Evolutionary conservation across 2,113 vertebrate genomes (phyloP).

Genomic region (Oncorhynchus tshawytscha): DNA sequence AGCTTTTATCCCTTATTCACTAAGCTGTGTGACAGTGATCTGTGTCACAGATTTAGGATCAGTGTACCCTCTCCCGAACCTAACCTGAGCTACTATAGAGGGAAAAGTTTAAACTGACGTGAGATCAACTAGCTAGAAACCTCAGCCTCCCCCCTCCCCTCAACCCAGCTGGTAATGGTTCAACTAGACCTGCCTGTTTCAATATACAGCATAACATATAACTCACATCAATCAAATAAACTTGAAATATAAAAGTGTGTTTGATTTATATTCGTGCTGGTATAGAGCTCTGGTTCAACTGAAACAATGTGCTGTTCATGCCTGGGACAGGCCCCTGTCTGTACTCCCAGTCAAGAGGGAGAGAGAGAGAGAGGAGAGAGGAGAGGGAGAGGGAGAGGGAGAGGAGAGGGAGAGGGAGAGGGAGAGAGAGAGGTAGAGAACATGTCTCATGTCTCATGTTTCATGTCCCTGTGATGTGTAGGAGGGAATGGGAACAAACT

Average conservation of each 20-base stretch:
- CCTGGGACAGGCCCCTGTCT: constrained; percentile 60
- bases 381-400: too few relatives aligned
- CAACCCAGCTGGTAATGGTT: too few relatives aligned
- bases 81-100: not conserved
- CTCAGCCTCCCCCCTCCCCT: too few relatives aligned
- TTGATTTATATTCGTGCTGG: constrained; percentile 58
- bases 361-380: too few relatives aligned
- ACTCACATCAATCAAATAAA: constrained; percentile 38
- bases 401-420: too few relatives aligned
- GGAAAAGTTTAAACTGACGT: not conserved
- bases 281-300: constrained; percentile 35
- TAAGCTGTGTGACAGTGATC: not conserved
- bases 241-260: constrained; percentile 45
- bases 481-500: constrained; percentile 59
- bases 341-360: constrained; percentile 43
- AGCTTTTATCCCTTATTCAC: not conserved
- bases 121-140: not conserved
- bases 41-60: not conserved
- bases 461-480: constrained; percentile 68
- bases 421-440: too few relatives aligned
- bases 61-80: not conserved
- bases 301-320: constrained; percentile 69
- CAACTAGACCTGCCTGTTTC: too few relatives aligned
- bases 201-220: constrained; percentile 42
- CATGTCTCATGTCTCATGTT: too few relatives aligned